Evolutionary conservation across 2,888 invertebrate species (phyloP).

Genomic region (Cephus runcator): DNA sequence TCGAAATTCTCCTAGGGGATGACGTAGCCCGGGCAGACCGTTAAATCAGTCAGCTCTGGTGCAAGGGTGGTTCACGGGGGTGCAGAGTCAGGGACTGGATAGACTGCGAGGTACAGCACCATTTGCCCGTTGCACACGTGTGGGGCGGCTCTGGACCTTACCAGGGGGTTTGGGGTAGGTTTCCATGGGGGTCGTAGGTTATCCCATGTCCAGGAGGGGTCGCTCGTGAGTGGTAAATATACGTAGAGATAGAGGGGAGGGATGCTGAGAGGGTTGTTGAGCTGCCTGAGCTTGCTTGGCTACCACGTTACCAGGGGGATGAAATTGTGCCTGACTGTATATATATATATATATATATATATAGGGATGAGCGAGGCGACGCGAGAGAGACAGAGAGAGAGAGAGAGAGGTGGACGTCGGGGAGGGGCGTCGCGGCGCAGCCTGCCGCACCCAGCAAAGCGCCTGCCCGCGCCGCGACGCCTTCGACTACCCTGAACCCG

Average conservation of each 20-base stretch:
- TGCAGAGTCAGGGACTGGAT: neutral
- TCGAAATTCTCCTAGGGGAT: neutral
- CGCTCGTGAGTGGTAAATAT: neutral
- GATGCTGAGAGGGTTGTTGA: neutral
- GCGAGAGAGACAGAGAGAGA: constrained; percentile 17
- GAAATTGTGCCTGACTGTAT: neutral
- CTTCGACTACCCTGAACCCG: constrained; percentile 22
- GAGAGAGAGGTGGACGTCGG: constrained; percentile 9
- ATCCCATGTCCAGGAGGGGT: neutral
- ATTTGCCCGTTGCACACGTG: neutral
- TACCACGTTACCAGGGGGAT: neutral
- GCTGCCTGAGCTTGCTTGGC: neutral
- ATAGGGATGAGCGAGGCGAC: neutral
- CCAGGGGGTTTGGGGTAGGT: neutral
- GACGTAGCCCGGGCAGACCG: neutral
- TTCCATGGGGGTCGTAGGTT: neutral
- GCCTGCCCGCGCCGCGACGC: constrained; percentile 36
- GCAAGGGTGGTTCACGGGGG: neutral
- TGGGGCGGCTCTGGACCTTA: neutral
- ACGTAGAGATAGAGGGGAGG: neutral
- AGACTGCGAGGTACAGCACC: neutral
- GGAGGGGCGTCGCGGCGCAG: constrained; percentile 54
- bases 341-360: neutral
- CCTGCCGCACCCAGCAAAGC: constrained; percentile 61
- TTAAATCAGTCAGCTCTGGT: neutral